These are phyloP conservation scores for Temnothorax ravouxi DNA, from an alignment of 2,888 invertebrate genomes.

Conservation along the genomic window DNA sequence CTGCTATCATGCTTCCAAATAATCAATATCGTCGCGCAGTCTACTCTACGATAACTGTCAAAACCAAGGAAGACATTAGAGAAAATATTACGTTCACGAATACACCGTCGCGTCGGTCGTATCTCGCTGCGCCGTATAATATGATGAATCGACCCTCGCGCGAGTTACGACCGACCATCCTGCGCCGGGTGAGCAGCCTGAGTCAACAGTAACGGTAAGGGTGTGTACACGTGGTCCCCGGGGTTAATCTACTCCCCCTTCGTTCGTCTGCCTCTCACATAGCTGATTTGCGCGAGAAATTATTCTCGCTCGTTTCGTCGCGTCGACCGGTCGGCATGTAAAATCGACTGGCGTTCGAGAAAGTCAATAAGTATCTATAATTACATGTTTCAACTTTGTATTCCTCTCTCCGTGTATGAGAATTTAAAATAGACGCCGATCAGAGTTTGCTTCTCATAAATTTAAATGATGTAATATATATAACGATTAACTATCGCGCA, in stretches of 20 bases:
- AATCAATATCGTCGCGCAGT: neutral
- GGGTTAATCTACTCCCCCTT: conserved; percentile 37
- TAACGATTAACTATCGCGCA: neutral
- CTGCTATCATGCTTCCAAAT: neutral
- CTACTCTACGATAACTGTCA: conserved; percentile 1
- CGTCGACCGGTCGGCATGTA: neutral
- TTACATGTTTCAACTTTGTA: neutral
- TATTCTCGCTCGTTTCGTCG: conserved; percentile 54
- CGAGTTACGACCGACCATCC: conserved; percentile 53
- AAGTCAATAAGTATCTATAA: conserved; percentile 25
- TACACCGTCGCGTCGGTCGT: neutral
- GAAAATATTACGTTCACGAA: conserved; percentile 16
- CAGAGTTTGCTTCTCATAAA: neutral
- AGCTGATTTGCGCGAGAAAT: conserved; percentile 54
- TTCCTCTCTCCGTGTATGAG: neutral
- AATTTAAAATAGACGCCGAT: neutral
- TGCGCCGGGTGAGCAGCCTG: conserved; percentile 38
- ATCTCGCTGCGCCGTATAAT: conserved; percentile 18
- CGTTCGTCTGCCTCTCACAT: neutral
- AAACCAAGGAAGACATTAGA: conserved; percentile 7
- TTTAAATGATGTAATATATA: neutral
- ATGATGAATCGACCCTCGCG: conserved; percentile 25
- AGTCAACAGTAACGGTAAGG: conserved; percentile 64
- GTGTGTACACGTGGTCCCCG: conserved; percentile 31
- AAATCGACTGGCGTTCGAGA: neutral